Percentiles rank a stretch among this genome's conserved stretches.
These are phyloP conservation scores for Cecropterus lyciades DNA, from an alignment of 1,140 invertebrate species.

Conservation along the genomic window DNA sequence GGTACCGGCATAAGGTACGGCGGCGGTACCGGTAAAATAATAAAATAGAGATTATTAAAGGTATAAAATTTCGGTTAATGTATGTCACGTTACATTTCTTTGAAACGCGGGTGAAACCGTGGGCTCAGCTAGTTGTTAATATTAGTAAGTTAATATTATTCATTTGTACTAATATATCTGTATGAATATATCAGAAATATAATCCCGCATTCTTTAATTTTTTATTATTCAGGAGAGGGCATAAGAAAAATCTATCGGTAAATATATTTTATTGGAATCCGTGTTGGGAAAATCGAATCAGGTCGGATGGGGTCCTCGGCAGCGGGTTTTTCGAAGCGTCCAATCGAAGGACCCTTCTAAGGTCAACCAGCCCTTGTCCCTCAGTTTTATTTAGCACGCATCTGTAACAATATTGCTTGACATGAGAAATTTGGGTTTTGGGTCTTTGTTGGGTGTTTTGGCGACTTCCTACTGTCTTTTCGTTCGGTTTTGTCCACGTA, in stretches of 20 bases:
- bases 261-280: slow-evolving; percentile 7
- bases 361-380: slow-evolving; percentile 26
- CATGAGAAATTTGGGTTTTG: background rate
- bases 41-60: too few relatives aligned
- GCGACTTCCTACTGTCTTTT: background rate
- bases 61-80: too few relatives aligned
- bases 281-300: slow-evolving; percentile 16
- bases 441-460: background rate
- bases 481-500: too few relatives aligned
- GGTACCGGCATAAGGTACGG: too few relatives aligned
- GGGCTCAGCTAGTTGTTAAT: too few relatives aligned
- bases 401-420: slow-evolving; percentile 29
- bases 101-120: too few relatives aligned
- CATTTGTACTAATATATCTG: too few relatives aligned
- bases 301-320: slow-evolving; percentile 6
- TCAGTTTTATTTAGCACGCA: slow-evolving; percentile 25
- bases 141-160: too few relatives aligned
- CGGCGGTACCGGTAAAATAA: too few relatives aligned
- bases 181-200: too few relatives aligned
- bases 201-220: background rate
- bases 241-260: background rate
- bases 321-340: slow-evolving; percentile 6
- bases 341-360: slow-evolving; percentile 18
- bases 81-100: too few relatives aligned
- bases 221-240: background rate